Evolutionary conservation across 1,140 invertebrate species (phyloP), one percentile per base, ranked within the genome.

Genomic region (Eumaeus atala): DNA sequence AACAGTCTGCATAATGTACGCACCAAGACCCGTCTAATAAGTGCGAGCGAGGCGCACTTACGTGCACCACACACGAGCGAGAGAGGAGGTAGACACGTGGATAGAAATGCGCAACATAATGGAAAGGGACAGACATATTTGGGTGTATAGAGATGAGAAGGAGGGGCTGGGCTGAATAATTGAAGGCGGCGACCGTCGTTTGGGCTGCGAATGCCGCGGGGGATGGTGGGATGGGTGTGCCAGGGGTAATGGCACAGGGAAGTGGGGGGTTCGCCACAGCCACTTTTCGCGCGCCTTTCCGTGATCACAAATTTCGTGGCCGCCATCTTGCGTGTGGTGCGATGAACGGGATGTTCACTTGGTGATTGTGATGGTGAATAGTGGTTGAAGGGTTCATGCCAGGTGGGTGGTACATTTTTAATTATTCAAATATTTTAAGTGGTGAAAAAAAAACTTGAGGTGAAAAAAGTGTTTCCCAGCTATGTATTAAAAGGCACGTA

Each of bases 1-100:
- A 84, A 84, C 74, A 83, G 59, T 51, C 62, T 84, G 73, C 67
- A 82, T 82, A 74, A 82, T 82, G 68, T 71, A 81, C 68, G 62
- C 54, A 37, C 48, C 54, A 48, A 59, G 70, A 70, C 70, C 72
- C 66, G 70, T 71, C 75, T 76, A 74, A 70, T 72, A 67, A 72
- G 73, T 58, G 67, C 48, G 58, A 77, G 58, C 8, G 66, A 54
- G 69, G 76, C 52, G 14, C 16, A 53, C 11, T 40, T 58, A 67
- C 38, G 34, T 0, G 0, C 0, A 0, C 0, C 2, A 8, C 1
- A 33, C 12, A 28, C 1, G 60, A 66, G 36, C 17, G 65, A 73
- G 54, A 56, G 53, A 48, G 62, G 63, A 21, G 4, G 1, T 61
- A 1, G 16, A 48, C 28, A 54, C 14, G 49, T 48, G 55, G 38